phyloP scores from a whole-genome alignment of 1,140 invertebrate species.

The Brachionus paranguensis region DNA sequence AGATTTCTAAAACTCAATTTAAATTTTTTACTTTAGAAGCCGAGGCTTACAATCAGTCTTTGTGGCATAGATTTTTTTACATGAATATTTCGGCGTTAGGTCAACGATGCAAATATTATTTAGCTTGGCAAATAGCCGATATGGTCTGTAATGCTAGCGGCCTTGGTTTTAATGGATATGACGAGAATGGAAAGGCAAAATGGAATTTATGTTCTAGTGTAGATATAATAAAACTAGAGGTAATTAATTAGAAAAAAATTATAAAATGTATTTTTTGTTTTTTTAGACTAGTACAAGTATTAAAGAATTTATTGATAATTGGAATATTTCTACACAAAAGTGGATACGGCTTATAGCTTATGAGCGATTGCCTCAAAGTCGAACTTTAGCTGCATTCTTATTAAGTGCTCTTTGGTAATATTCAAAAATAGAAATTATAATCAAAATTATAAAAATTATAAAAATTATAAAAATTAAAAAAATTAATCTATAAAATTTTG shows the following conservation, averaged over 20 bases:
- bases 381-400: conserved; percentile 67
- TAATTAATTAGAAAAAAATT: conserved; percentile 50
- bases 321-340: conserved; percentile 77
- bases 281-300: conserved; percentile 69
- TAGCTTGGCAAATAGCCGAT: conserved; percentile 82
- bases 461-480: neutral
- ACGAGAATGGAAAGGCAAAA: conserved; percentile 61
- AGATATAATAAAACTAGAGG: conserved; percentile 80
- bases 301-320: conserved; percentile 70
- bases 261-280: neutral
- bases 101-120: conserved; percentile 81
- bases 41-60: neutral
- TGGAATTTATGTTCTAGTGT: conserved; percentile 90
- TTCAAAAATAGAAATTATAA: neutral
- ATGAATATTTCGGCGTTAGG: neutral
- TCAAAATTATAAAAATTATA: neutral
- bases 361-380: conserved; percentile 64
- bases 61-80: conserved; percentile 8
- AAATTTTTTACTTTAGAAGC: neutral
- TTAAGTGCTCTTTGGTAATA: conserved; percentile 77
- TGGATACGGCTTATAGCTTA: conserved; percentile 83
- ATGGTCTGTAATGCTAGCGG: conserved; percentile 87
- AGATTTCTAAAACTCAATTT: neutral
- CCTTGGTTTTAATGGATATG: conserved; percentile 78
- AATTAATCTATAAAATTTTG: neutral